phyloP scores from a whole-genome alignment of 2,888 invertebrate species.

The Mactromeris polynyma region DNA sequence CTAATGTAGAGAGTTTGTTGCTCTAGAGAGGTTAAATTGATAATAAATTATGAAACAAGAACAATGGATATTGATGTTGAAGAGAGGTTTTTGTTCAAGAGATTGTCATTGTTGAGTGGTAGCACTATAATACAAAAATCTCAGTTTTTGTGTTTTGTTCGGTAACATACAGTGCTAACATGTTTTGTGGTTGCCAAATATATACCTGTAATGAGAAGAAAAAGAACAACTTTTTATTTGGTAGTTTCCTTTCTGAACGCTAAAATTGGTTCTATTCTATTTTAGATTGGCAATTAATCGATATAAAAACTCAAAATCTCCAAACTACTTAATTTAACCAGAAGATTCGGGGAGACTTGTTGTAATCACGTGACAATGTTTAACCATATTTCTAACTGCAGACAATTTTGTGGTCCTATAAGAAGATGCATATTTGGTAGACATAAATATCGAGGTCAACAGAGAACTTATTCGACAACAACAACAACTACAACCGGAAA shows the following conservation, averaged over 20 bases:
- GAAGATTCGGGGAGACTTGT: not conserved
- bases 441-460: not conserved
- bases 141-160: too few species aligned
- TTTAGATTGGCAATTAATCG: constrained; percentile 10
- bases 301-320: not conserved
- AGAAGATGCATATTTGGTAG: constrained; percentile 11
- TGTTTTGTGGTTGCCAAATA: too few species aligned
- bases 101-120: too few species aligned
- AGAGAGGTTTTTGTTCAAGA: too few species aligned
- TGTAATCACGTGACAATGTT: constrained; percentile 6
- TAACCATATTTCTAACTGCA: constrained; percentile 7
- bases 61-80: too few species aligned
- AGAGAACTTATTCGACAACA: not conserved
- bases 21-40: too few species aligned
- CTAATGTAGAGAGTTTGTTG: too few species aligned
- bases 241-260: not conserved
- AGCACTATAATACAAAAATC: too few species aligned
- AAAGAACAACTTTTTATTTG: too few species aligned
- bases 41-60: too few species aligned
- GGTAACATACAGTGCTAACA: too few species aligned
- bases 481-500: constrained; percentile 22
- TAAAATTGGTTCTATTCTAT: not conserved
- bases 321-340: not conserved
- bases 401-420: constrained; percentile 16
- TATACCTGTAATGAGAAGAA: too few species aligned